Conservation (phyloP, 2,888 invertebrate genomes). For the Diarsia dahlii region DNA sequence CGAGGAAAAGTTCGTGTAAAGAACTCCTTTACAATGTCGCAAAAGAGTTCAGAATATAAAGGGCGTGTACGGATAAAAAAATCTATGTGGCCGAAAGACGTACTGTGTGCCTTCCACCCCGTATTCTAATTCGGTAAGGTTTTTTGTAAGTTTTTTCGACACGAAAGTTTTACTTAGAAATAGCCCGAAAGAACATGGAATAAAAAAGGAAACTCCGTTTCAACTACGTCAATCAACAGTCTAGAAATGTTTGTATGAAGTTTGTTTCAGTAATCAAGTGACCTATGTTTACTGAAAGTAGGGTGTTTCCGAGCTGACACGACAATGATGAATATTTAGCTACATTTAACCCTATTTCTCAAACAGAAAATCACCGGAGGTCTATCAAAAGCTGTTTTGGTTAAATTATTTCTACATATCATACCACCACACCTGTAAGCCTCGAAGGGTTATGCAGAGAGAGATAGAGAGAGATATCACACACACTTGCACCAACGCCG, state of each 20-base stretch:
- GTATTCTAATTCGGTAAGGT: background rate
- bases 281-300: slow-evolving; percentile 16
- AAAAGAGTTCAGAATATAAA: background rate
- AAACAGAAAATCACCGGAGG: background rate
- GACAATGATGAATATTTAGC: slow-evolving; percentile 10
- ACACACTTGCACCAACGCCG: too few relatives aligned
- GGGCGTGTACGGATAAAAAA: too few relatives aligned
- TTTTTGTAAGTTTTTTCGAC: background rate
- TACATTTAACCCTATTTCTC: background rate
- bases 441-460: too few relatives aligned
- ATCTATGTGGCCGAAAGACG: too few relatives aligned
- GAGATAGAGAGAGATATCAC: too few relatives aligned
- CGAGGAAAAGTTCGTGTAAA: background rate
- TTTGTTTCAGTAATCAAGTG: background rate
- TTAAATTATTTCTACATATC: background rate
- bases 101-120: too few relatives aligned
- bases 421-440: too few relatives aligned
- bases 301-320: too few relatives aligned
- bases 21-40: background rate
- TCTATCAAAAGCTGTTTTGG: background rate
- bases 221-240: slow-evolving; percentile 3
- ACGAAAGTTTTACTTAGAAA: background rate
- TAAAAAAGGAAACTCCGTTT: background rate
- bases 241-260: slow-evolving; percentile 6
- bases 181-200: background rate